These are phyloP conservation scores for Xiphias gladius DNA, from an alignment of 2,113 vertebrate genomes.

Conservation along the genomic window DNA sequence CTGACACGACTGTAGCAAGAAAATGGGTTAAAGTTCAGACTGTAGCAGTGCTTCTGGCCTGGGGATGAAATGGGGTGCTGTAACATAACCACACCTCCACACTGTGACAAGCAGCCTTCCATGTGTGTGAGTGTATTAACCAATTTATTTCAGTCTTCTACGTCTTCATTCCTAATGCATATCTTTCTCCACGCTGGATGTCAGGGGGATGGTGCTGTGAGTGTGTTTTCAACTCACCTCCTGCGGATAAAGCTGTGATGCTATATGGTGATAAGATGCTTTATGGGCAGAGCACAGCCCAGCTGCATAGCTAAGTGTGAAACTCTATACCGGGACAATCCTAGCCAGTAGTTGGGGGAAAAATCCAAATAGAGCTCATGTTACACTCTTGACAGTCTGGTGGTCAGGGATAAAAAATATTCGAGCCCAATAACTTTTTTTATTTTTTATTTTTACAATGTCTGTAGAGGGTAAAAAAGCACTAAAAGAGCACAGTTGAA, in stretches of 20 bases:
- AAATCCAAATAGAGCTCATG: slow-evolving; percentile 48
- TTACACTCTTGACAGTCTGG: slow-evolving; percentile 33
- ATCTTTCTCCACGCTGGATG: slow-evolving; percentile 20
- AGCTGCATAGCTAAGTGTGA: slow-evolving; percentile 47
- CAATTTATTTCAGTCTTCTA: slow-evolving; percentile 29
- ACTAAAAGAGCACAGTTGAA: slow-evolving; percentile 23
- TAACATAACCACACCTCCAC: background rate
- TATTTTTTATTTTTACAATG: background rate
- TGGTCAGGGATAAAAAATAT: background rate
- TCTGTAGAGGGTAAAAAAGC: background rate
- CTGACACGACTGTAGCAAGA: slow-evolving; percentile 37
- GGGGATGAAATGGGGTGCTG: slow-evolving; percentile 29
- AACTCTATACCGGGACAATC: slow-evolving; percentile 35
- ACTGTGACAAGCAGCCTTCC: slow-evolving; percentile 4
- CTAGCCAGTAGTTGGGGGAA: slow-evolving; percentile 3
- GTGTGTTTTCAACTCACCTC: slow-evolving; percentile 29
- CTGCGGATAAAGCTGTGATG: slow-evolving; percentile 40
- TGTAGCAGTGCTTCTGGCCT: slow-evolving; percentile 6
- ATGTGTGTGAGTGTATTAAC: slow-evolving; percentile 13
- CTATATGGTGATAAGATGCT: slow-evolving; percentile 46
- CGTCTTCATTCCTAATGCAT: slow-evolving; percentile 22
- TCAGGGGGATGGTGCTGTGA: background rate
- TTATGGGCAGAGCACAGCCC: slow-evolving; percentile 28
- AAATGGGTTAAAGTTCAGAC: slow-evolving; percentile 67
- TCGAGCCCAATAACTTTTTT: slow-evolving; percentile 9